These are phyloP conservation scores for Daktulosphaira vitifoliae DNA, from an alignment of 1,140 invertebrate species.

Conservation along the genomic window DNA sequence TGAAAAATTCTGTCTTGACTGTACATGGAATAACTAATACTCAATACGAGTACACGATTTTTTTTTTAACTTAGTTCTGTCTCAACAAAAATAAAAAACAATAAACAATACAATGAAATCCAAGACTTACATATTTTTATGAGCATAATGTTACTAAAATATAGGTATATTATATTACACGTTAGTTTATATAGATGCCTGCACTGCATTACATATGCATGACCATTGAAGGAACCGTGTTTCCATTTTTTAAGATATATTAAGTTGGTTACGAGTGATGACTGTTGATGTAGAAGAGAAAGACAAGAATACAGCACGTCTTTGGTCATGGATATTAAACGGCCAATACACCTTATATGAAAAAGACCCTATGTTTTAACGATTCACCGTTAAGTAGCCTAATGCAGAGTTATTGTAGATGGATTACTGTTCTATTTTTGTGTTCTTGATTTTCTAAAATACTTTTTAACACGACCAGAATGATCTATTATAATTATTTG, in stretches of 20 bases:
- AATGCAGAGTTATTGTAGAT: too few species aligned
- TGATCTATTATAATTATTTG: too few species aligned
- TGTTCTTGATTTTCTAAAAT: too few species aligned
- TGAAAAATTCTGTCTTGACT: background rate
- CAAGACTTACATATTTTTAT: slow-evolving; percentile 16
- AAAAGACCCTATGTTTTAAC: background rate
- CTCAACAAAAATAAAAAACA: slow-evolving; percentile 23
- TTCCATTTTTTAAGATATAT: slow-evolving; percentile 9
- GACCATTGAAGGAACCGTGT: background rate
- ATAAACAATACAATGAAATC: slow-evolving; percentile 18
- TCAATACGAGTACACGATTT: too few species aligned
- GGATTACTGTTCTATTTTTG: too few species aligned
- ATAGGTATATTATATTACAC: too few species aligned
- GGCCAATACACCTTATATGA: background rate
- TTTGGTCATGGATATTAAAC: slow-evolving; percentile 24
- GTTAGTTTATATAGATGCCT: too few species aligned
- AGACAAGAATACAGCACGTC: background rate
- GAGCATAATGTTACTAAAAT: slow-evolving; percentile 1
- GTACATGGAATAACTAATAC: slow-evolving; percentile 19
- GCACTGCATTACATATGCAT: background rate
- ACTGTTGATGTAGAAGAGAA: slow-evolving; percentile 6
- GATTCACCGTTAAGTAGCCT: too few species aligned
- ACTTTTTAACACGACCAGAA: too few species aligned
- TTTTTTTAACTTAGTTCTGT: too few species aligned
- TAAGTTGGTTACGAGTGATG: background rate